Evolutionary conservation across 2,888 invertebrate species (phyloP).

Genomic region (Temnothorax ravouxi): DNA sequence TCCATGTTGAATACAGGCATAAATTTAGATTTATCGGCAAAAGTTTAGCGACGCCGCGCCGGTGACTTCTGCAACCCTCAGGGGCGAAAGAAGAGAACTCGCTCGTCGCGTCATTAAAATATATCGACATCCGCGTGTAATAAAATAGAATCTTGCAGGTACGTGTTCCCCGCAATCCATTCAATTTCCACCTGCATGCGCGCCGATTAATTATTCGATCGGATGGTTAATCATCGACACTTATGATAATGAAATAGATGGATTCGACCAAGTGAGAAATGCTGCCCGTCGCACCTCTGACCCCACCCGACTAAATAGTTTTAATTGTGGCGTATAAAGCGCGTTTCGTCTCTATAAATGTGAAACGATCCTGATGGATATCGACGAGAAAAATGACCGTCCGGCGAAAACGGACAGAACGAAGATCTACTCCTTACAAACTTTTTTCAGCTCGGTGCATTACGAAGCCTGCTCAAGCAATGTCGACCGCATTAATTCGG

Average conservation of each 20-base stretch:
- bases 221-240: slow-evolving; percentile 13
- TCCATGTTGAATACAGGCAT: slow-evolving; percentile 49
- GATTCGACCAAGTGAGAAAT: slow-evolving; percentile 20
- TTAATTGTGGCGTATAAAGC: not conserved
- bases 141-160: slow-evolving; percentile 10
- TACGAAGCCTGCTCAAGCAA: slow-evolving; percentile 50
- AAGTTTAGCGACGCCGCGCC: slow-evolving; percentile 20
- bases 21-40: slow-evolving; percentile 48
- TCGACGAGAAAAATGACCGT: slow-evolving; percentile 37
- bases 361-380: not conserved
- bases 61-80: slow-evolving; percentile 3
- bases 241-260: slow-evolving; percentile 24
- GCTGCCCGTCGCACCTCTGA: not conserved
- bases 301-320: not conserved
- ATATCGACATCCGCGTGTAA: slow-evolving; percentile 12
- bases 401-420: slow-evolving; percentile 18
- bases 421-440: slow-evolving; percentile 44
- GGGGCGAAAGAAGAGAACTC: slow-evolving; percentile 17
- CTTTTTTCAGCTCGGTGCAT: slow-evolving; percentile 56
- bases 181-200: not conserved
- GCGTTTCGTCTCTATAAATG: not conserved
- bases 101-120: slow-evolving; percentile 18
- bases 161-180: not conserved
- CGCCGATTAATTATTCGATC: slow-evolving; percentile 18
- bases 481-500: slow-evolving; percentile 79